Base-by-base conservation (phyloP, 37 sponge, comb jelly and placozoan species). In the Hormiphora californensis region DNA sequence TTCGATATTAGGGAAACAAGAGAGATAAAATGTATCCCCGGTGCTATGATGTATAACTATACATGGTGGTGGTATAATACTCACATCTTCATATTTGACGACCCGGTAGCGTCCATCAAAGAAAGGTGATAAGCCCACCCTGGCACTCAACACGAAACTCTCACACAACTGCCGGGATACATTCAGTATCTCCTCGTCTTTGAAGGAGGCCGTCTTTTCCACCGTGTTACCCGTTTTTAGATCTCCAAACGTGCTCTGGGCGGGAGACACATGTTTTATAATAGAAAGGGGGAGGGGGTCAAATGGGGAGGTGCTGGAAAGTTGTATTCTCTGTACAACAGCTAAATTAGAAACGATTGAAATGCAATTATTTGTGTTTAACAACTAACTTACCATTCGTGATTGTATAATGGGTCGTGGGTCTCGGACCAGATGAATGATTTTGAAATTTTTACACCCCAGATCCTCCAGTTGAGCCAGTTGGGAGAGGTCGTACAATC, bases 1-100 rank as follows among this genome's bases (percentile, higher is more conserved):
- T 17, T 17, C 53, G n/a, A n/a, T n/a, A n/a, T n/a, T n/a, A n/a
- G n/a, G n/a, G n/a, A n/a, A n/a, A n/a, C n/a, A n/a, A n/a, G n/a
- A n/a, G n/a, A n/a, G n/a, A n/a, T n/a, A n/a, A n/a, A n/a, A n/a
- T n/a, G n/a, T n/a, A n/a, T n/a, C n/a, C n/a, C n/a, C n/a, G n/a
- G n/a, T n/a, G n/a, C n/a, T n/a, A n/a, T n/a, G n/a, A n/a, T n/a
- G n/a, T n/a, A n/a, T n/a, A n/a, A n/a, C n/a, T n/a, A n/a, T n/a
- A n/a, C n/a, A n/a, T n/a, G n/a, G n/a, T n/a, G n/a, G n/a, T n/a
- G 15, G 15, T 9, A 9, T 32, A 7, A 34, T 73, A 73, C 81
- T 41, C 46, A 73, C 81, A 41, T 73, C 81, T 17, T 73, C 81
- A 33, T 73, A 73, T 41, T 19, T 39, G 44, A 73, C 81, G 46